Evolutionary conservation across 2,888 invertebrate genomes (phyloP), one percentile per base, ranked within the genome.

Genomic region (Drosophila nr. medialis): DNA sequence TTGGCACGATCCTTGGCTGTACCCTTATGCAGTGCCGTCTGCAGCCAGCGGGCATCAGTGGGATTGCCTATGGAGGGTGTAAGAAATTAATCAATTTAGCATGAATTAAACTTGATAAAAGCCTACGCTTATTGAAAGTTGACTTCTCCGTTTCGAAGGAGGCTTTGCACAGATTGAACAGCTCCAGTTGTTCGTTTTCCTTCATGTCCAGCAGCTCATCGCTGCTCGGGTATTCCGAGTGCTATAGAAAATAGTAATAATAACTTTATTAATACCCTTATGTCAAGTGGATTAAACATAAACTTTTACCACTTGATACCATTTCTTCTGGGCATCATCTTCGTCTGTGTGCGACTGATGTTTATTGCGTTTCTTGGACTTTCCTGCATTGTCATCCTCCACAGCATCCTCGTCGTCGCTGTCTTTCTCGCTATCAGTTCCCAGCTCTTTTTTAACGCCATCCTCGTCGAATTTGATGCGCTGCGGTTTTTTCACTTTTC

Each of bases 1-100:
- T 93, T 93, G 13, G 92, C 92, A 5, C 93, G 91, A 91, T 93
- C 93, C 71, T 92, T 93, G 29, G 93, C 92, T 34, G 93, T 93
- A 34, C 93, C 93, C 56, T 93, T 93, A 64, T 93, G 91, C 13
- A 93, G 66, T 0, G 93, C 93, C 2, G 93, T 93, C 64, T 92
- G 88, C 53, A 93, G 69, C 93, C 93, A 93, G 21, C 91, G 91
- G 1, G 91, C 90, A 80, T 93, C 93, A 0, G 91, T 83, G 40
- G 93, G 92, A 75, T 93, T 92, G 4, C 89, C 93, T 93, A 15
- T 13, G 3, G 6, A 32, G 5, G 18, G 30, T 8, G 45, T 4
- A 18, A 27, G 24, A 30, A 18, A 18, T 36, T 8, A 21, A 21
- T 13, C 13, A n/a, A 13, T 54, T 36, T 4, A n/a, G 1, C 7